These are phyloP conservation scores for Crotalus viridis DNA, from an alignment of 2,113 vertebrate species.

Conservation along the genomic window DNA sequence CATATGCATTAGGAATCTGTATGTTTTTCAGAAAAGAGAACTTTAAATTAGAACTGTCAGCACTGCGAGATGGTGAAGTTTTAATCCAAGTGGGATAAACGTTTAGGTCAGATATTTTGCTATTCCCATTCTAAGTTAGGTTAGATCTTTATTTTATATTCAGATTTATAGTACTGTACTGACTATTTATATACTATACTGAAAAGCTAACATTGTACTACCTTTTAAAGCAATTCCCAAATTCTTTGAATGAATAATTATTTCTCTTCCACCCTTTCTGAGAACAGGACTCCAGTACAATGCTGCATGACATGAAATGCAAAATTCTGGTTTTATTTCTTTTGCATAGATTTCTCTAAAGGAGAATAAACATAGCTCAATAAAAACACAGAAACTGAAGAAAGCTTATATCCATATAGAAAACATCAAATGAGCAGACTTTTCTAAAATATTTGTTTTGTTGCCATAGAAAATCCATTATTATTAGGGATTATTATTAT, in stretches of 20 bases:
- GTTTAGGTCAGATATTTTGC: background rate
- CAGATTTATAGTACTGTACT: background rate
- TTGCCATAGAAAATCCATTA: conserved; percentile 37
- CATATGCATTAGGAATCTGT: background rate
- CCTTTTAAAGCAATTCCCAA: background rate
- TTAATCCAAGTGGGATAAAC: background rate
- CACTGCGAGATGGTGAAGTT: background rate
- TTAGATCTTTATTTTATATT: background rate
- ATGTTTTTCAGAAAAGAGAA: background rate
- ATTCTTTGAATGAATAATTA: background rate
- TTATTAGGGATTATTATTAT: conserved; percentile 40
- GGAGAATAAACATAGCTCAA: background rate
- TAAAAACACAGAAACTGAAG: conserved; percentile 31
- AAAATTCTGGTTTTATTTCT: background rate
- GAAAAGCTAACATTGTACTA: background rate
- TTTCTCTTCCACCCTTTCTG: conserved; percentile 18
- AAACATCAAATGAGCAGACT: conserved; percentile 33
- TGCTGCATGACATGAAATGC: background rate
- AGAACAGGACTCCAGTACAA: background rate
- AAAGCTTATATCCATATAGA: conserved; percentile 22
- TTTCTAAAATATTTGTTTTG: conserved; percentile 19
- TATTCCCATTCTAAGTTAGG: background rate
- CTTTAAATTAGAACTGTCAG: background rate
- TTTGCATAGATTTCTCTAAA: background rate
- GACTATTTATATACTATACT: background rate